Evolutionary conservation across 1,140 invertebrate species (phyloP).

Genomic region (Euwallacea fornicatus): DNA sequence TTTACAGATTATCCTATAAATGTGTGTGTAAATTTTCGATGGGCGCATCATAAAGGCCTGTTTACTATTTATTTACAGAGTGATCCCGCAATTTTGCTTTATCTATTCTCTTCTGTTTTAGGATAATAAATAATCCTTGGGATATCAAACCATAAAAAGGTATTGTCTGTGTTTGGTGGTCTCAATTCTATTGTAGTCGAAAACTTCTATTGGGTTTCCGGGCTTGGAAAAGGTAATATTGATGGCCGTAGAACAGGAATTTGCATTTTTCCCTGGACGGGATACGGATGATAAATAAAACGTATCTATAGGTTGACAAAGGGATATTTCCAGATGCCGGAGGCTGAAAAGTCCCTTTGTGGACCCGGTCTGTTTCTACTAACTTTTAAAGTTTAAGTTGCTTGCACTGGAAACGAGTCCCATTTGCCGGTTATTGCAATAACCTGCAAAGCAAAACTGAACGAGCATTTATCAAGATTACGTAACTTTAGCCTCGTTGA

Average conservation of each 20-base stretch:
- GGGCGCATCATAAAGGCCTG: slow-evolving; percentile 12
- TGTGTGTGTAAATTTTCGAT: slow-evolving; percentile 21
- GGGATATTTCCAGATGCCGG: background rate
- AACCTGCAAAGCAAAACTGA: background rate
- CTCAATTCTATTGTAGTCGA: background rate
- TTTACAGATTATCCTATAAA: slow-evolving; percentile 27
- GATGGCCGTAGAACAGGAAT: background rate
- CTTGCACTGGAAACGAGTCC: too few species aligned
- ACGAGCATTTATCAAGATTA: slow-evolving; percentile 16
- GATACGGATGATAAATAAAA: background rate
- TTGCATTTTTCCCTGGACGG: background rate
- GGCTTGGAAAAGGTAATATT: background rate
- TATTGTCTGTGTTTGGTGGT: background rate
- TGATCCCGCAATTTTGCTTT: background rate
- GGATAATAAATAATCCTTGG: too few species aligned
- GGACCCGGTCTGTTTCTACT: too few species aligned
- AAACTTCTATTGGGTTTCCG: background rate
- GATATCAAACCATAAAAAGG: too few species aligned
- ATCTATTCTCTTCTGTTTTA: background rate
- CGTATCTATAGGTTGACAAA: background rate
- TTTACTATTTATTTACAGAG: slow-evolving; percentile 16
- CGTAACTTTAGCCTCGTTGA: slow-evolving; percentile 9
- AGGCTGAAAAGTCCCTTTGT: background rate
- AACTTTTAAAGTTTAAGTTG: too few species aligned
- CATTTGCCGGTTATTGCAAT: background rate